Conservation (phyloP, 2,888 invertebrate species). For the Morpho deidamia region DNA sequence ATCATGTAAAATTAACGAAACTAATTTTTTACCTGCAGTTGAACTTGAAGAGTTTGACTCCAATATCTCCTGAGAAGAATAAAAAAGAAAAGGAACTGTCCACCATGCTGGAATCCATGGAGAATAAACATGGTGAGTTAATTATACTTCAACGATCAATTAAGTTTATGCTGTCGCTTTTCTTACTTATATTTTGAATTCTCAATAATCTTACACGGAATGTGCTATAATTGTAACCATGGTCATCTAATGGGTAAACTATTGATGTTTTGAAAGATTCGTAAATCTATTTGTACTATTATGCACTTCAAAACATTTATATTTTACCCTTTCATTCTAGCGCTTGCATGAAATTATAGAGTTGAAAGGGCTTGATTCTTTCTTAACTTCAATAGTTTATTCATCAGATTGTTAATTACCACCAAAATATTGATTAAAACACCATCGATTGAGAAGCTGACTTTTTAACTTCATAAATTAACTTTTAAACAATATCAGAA, state of each 20-base stretch:
- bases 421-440: background rate
- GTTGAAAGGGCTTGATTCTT: conserved; percentile 64
- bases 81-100: conserved; percentile 85
- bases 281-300: background rate
- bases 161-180: background rate
- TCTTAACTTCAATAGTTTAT: conserved; percentile 81
- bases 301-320: conserved; percentile 71
- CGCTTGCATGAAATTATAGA: conserved; percentile 62
- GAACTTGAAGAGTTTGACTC: conserved; percentile 79
- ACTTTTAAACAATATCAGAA: no score
- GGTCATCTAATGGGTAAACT: conserved; percentile 70
- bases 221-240: conserved; percentile 5
- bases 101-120: conserved; percentile 87
- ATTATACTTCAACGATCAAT: background rate
- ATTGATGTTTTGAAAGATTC: conserved; percentile 73
- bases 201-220: background rate
- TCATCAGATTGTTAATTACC: conserved; percentile 79
- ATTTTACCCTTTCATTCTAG: conserved; percentile 75
- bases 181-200: conserved; percentile 1
- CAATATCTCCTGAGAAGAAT: conserved; percentile 78
- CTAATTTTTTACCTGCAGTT: conserved; percentile 52
- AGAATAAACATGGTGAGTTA: conserved; percentile 88
- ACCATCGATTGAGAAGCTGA: background rate
- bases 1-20: background rate
- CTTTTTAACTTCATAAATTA: no score